Evolutionary conservation across 92 coral and sea anemone species (phyloP).

Genomic region (Phenganax subtilis): DNA sequence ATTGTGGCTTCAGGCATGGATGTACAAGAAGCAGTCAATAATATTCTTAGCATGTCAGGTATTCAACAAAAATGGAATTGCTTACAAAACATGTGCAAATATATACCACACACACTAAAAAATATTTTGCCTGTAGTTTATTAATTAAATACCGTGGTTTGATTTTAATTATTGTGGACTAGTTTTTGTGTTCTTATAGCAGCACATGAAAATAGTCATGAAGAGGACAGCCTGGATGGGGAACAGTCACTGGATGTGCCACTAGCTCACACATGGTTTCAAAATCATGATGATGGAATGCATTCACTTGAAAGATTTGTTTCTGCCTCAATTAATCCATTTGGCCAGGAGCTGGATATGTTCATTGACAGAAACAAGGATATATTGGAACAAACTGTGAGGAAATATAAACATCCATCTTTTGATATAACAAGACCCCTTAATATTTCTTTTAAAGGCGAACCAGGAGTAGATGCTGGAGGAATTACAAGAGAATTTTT

Average conservation of each 20-base stretch:
- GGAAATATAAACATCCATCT: slow-evolving; percentile 44
- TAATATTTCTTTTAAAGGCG: slow-evolving; percentile 40
- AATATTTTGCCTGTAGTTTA: no score
- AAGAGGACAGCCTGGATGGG: neutral
- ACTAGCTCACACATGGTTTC: neutral
- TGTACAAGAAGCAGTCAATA: neutral
- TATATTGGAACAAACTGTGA: slow-evolving; percentile 43
- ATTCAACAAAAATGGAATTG: neutral
- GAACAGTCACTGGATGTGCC: neutral
- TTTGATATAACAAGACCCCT: slow-evolving; percentile 44
- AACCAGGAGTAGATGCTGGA: slow-evolving; percentile 53
- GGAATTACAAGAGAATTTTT: slow-evolving; percentile 44
- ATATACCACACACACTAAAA: no score
- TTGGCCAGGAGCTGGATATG: slow-evolving; percentile 23
- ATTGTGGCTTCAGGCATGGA: slow-evolving; percentile 12
- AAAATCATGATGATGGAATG: neutral
- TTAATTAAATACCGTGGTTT: no score
- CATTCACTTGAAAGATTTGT: slow-evolving; percentile 3
- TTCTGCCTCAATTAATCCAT: neutral
- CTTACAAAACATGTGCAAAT: no score
- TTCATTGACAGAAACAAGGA: slow-evolving; percentile 36
- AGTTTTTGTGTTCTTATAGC: slow-evolving; percentile 11
- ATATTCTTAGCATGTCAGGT: neutral
- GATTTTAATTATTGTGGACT: neutral
- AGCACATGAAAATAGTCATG: neutral